Conservation (phyloP, 2,888 invertebrate genomes). For the Caenorhabditis macrosperma region DNA sequence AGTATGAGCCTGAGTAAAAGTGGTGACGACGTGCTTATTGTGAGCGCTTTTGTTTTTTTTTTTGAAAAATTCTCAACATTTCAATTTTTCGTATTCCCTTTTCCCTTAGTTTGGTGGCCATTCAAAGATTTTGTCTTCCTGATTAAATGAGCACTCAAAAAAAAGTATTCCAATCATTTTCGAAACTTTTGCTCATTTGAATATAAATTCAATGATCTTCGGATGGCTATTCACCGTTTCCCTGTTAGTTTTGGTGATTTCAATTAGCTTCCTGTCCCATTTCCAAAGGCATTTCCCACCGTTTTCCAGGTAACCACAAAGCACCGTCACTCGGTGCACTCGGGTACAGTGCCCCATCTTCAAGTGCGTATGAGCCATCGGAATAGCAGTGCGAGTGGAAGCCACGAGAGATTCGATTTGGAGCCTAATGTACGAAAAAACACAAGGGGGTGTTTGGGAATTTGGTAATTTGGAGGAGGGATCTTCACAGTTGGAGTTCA, state of each 20-base stretch:
- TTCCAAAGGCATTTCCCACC: background rate
- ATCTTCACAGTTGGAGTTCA: background rate
- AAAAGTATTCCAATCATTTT: background rate
- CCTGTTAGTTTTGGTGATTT: constrained; percentile 10
- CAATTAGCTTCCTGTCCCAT: background rate
- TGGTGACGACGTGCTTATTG: constrained; percentile 60
- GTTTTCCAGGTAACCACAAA: constrained; percentile 53
- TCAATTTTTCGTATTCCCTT: constrained; percentile 1
- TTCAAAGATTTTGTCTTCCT: background rate
- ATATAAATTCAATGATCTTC: no score
- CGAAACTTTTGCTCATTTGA: no score
- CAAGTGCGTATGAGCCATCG: constrained; percentile 54
- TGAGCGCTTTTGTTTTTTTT: constrained; percentile 40
- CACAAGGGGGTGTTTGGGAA: no score
- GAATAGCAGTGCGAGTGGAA: constrained; percentile 41
- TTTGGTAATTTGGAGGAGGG: background rate
- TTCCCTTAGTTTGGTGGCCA: no score
- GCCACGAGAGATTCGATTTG: constrained; percentile 45
- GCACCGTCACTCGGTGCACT: constrained; percentile 58
- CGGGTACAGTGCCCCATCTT: constrained; percentile 56
- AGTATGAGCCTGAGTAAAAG: constrained; percentile 60
- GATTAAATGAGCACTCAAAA: background rate
- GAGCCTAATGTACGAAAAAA: constrained; percentile 23
- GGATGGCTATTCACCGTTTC: no score
- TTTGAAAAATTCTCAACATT: no score